Conservation (phyloP, 2,113 vertebrate species). For the Hyperoodon ampullatus region DNA sequence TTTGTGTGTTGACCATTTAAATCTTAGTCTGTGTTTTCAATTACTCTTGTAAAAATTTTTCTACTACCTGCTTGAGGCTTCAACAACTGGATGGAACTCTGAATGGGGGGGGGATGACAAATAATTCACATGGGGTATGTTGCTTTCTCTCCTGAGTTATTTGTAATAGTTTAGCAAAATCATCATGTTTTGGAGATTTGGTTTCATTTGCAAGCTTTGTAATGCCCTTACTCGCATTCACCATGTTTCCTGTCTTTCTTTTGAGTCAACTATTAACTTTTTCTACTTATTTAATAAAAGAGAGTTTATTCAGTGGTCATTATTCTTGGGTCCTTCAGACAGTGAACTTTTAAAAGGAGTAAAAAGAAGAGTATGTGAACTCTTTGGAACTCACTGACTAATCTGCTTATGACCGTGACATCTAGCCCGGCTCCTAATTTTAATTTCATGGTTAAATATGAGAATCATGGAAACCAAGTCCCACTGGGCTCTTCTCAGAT, state of each 20-base stretch:
- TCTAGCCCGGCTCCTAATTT: constrained; percentile 9
- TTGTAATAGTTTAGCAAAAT: background rate
- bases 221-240: background rate
- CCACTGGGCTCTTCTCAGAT: background rate
- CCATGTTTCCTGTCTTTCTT: background rate
- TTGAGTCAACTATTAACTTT: background rate
- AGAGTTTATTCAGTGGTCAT: background rate
- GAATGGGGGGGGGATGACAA: background rate
- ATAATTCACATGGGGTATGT: background rate
- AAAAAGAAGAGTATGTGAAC: background rate
- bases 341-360: background rate
- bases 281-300: background rate
- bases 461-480: background rate
- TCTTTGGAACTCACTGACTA: background rate
- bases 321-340: background rate
- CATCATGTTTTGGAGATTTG: background rate
- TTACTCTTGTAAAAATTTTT: background rate
- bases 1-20: background rate
- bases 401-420: background rate
- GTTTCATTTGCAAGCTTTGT: constrained; percentile 7
- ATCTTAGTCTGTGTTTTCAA: background rate
- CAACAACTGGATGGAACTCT: background rate
- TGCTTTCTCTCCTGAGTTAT: background rate
- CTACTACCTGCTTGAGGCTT: background rate
- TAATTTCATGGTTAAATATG: constrained; percentile 26